phyloP scores from a whole-genome alignment of 2,888 invertebrate genomes.

The Abrostola triplasia region DNA sequence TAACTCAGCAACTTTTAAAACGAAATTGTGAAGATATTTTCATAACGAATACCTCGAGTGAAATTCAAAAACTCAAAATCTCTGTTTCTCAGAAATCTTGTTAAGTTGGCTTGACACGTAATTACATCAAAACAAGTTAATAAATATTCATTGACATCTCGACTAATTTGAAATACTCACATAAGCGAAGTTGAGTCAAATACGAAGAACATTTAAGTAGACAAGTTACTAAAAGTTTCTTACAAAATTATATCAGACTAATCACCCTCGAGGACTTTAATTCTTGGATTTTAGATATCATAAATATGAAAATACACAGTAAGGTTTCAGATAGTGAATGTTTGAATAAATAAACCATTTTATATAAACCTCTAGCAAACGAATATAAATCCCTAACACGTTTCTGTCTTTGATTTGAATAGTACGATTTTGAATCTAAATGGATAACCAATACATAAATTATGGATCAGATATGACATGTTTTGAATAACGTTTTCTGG shows the following conservation, averaged over 20 bases:
- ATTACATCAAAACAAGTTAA: slow-evolving; percentile 39
- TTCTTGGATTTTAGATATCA: not conserved
- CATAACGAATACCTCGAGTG: slow-evolving; percentile 9
- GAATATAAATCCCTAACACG: not conserved
- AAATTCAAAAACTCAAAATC: slow-evolving; percentile 21
- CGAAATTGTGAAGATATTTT: slow-evolving; percentile 22
- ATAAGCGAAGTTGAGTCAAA: slow-evolving; percentile 40
- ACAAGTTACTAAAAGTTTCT: slow-evolving; percentile 28
- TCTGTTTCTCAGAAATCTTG: slow-evolving; percentile 16
- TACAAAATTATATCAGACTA: slow-evolving; percentile 14
- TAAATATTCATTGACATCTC: slow-evolving; percentile 48
- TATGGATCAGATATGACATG: not conserved
- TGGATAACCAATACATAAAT: slow-evolving; percentile 5
- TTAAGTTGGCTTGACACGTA: slow-evolving; percentile 26
- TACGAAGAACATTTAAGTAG: slow-evolving; percentile 28
- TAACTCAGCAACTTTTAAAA: slow-evolving; percentile 16
- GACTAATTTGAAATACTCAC: slow-evolving; percentile 43
- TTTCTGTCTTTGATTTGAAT: not conserved
- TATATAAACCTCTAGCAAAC: not conserved
- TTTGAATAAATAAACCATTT: not conserved
- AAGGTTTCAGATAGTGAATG: not conserved
- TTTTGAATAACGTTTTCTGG: not conserved
- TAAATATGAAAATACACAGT: not conserved
- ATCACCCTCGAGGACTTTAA: not conserved
- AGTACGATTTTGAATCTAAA: not conserved